Conservation (phyloP, 2,113 vertebrate genomes). For the Cnemophilus loriae region DNA sequence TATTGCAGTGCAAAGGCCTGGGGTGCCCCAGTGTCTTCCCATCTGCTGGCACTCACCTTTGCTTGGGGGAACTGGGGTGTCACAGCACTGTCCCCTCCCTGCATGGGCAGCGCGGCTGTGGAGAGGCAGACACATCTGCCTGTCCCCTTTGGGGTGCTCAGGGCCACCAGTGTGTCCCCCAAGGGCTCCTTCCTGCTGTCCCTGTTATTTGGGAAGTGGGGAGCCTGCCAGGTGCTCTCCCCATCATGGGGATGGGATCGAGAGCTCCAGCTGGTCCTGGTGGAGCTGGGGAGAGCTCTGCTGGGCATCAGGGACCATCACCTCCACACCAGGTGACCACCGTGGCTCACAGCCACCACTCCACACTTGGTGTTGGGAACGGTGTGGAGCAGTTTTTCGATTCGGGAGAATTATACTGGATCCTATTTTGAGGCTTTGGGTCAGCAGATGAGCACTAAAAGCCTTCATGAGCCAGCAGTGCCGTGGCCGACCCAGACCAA, state of each 20-base stretch:
- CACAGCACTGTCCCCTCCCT: not conserved
- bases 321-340: rapidly evolving
- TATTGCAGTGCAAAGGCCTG: not conserved
- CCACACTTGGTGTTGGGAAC: not conserved
- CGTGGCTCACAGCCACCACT: not conserved
- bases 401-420: not conserved
- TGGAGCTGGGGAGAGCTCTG: not conserved
- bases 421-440: not conserved
- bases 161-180: not conserved
- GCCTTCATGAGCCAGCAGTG: not conserved
- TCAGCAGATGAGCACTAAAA: not conserved
- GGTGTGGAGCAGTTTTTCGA: rapidly evolving
- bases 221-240: not conserved
- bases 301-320: not conserved
- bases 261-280: not conserved
- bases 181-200: not conserved
- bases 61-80: not conserved
- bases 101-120: rapidly evolving
- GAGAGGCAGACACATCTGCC: not conserved
- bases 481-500: rapidly evolving
- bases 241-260: not conserved
- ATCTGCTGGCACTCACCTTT: not conserved
- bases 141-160: not conserved
- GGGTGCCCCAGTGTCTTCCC: not conserved
- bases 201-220: rapidly evolving